Percentiles rank a stretch among this genome's conserved stretches.
These are phyloP conservation scores for Poeciliopsis infans DNA, from an alignment of 2,797 vertebrate genomes.

Conservation along the genomic window DNA sequence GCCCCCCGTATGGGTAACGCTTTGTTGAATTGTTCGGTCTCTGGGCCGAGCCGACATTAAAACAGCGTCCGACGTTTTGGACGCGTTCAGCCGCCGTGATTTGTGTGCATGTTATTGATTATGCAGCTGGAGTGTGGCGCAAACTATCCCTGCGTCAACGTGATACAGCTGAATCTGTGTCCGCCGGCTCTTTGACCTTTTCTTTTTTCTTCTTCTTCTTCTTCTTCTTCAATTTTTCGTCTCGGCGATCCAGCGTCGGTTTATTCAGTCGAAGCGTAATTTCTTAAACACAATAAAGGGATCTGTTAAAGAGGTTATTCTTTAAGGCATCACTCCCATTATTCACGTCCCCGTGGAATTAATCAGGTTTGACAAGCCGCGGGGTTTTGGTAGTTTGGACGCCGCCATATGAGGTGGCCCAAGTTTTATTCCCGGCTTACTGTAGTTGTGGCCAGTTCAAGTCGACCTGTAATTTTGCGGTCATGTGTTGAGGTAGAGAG, in stretches of 20 bases:
- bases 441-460: constrained; percentile 16
- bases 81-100: constrained; percentile 43
- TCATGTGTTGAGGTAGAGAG: constrained; percentile 48
- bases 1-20: neutral
- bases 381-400: constrained; percentile 5
- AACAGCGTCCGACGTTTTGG: constrained; percentile 5
- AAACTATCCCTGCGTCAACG: constrained; percentile 37
- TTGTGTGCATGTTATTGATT: constrained; percentile 63
- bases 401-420: neutral
- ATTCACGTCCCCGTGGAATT: neutral
- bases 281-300: neutral
- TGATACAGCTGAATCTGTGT: constrained; percentile 7
- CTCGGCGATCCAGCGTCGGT: neutral
- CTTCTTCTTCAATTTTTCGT: neutral
- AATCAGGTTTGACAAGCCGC: neutral
- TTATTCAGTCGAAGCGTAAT: neutral
- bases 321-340: constrained; percentile 14
- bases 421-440: constrained; percentile 23
- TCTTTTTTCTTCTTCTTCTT: constrained; percentile 4
- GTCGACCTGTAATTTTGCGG: constrained; percentile 33
- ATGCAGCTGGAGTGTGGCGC: constrained; percentile 55
- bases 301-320: neutral
- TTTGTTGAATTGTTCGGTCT: constrained; percentile 24
- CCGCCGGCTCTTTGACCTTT: constrained; percentile 30
- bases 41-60: constrained; percentile 45